Evolutionary conservation across 2,113 vertebrate species (phyloP).

Genomic region (Aegithalos caudatus): DNA sequence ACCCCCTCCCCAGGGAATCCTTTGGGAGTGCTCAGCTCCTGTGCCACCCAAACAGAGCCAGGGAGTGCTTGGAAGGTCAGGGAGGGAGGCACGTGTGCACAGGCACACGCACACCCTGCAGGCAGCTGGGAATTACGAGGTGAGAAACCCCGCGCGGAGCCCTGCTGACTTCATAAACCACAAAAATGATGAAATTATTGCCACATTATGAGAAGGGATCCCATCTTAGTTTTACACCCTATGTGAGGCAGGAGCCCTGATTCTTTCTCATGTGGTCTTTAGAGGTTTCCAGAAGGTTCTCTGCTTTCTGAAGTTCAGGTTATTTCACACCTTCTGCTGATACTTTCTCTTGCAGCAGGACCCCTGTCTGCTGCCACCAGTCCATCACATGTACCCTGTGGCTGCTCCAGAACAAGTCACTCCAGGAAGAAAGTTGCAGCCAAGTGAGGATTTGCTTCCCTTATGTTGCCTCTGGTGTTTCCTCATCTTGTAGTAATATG

Average conservation of each 20-base stretch:
- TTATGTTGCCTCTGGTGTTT: background rate
- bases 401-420: background rate
- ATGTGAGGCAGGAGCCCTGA: background rate
- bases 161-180: conserved; percentile 30
- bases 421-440: background rate
- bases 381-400: background rate
- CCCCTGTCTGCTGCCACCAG: background rate
- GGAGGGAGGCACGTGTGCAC: background rate
- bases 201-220: background rate
- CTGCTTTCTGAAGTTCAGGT: background rate
- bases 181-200: conserved; percentile 1
- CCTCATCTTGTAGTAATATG: background rate
- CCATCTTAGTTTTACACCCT: background rate
- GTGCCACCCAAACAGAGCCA: background rate
- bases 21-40: accelerated
- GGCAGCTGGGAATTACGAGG: background rate
- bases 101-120: background rate
- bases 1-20: background rate
- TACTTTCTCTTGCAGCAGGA: background rate
- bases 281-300: background rate
- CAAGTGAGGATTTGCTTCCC: background rate
- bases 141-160: background rate
- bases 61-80: accelerated
- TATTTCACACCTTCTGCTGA: background rate
- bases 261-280: background rate